Conservation (phyloP, 2,888 invertebrate genomes). For the Synergus umbraculus region DNA sequence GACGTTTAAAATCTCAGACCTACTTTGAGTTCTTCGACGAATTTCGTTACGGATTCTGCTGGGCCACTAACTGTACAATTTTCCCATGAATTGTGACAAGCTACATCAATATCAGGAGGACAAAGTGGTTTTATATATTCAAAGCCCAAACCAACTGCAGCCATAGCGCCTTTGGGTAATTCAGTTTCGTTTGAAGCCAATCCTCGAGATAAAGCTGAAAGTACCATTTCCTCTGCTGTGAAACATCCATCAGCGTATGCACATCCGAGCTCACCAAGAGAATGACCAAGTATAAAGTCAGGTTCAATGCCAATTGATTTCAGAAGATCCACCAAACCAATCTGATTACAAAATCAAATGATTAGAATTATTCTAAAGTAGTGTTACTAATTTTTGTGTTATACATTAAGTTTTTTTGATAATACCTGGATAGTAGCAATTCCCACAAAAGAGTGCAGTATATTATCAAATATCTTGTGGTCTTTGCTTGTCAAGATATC, state of each 20-base stretch:
- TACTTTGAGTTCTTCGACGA: slow-evolving; percentile 81
- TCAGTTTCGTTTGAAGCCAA: slow-evolving; percentile 67
- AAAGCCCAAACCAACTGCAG: slow-evolving; percentile 87
- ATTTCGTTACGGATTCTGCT: slow-evolving; percentile 82
- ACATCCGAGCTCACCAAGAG: slow-evolving; percentile 96
- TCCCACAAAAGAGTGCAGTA: slow-evolving; percentile 85
- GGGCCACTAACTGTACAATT: slow-evolving; percentile 95
- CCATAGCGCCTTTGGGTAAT: slow-evolving; percentile 88
- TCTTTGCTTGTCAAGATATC: slow-evolving; percentile 82
- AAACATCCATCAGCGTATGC: slow-evolving; percentile 96
- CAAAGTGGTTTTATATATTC: slow-evolving; percentile 82
- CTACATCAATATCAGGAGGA: slow-evolving; percentile 88
- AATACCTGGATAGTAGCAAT: slow-evolving; percentile 85
- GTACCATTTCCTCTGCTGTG: slow-evolving; percentile 78
- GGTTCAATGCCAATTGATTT: slow-evolving; percentile 82
- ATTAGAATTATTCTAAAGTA: background rate
- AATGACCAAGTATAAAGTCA: slow-evolving; percentile 91
- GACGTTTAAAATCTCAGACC: slow-evolving; percentile 76
- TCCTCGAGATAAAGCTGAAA: slow-evolving; percentile 69
- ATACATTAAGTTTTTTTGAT: slow-evolving; percentile 30
- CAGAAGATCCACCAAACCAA: slow-evolving; percentile 84
- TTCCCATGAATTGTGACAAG: slow-evolving; percentile 92
- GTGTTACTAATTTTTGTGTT: background rate
- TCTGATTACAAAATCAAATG: slow-evolving; percentile 66
- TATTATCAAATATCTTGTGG: slow-evolving; percentile 83